Percentiles rank a stretch among this genome's conserved stretches.
Evolutionary conservation across 2,113 vertebrate species (phyloP).

Genomic region (Dendrocopos noguchii): DNA sequence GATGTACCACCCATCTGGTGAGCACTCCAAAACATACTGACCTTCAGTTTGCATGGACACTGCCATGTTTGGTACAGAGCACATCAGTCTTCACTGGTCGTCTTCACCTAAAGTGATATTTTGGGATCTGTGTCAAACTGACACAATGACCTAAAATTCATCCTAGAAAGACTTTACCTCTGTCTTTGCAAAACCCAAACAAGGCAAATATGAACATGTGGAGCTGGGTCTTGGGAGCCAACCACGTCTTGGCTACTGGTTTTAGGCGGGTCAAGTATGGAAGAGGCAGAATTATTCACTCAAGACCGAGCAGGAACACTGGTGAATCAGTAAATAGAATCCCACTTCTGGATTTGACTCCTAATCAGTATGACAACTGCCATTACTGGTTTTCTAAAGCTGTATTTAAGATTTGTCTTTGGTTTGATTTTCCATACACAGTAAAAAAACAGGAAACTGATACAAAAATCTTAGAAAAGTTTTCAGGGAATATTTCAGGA

Average conservation of each 20-base stretch:
- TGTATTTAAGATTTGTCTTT: not conserved
- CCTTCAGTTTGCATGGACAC: not conserved
- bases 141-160: not conserved
- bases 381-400: not conserved
- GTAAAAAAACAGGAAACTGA: not conserved
- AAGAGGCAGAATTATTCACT: not conserved
- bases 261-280: not conserved
- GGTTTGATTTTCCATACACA: not conserved
- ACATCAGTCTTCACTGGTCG: not conserved
- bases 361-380: not conserved
- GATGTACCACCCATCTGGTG: not conserved
- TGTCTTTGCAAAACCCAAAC: not conserved
- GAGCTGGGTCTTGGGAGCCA: not conserved
- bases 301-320: not conserved
- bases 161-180: not conserved
- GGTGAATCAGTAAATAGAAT: not conserved
- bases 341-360: not conserved
- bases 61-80: not conserved
- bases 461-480: constrained; percentile 36
- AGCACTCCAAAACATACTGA: not conserved
- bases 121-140: not conserved
- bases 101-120: not conserved
- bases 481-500: constrained; percentile 22
- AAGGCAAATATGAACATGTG: not conserved
- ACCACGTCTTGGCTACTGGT: rapidly evolving